Conservation (phyloP, 2,888 invertebrate species). For the Agelastica alni region DNA sequence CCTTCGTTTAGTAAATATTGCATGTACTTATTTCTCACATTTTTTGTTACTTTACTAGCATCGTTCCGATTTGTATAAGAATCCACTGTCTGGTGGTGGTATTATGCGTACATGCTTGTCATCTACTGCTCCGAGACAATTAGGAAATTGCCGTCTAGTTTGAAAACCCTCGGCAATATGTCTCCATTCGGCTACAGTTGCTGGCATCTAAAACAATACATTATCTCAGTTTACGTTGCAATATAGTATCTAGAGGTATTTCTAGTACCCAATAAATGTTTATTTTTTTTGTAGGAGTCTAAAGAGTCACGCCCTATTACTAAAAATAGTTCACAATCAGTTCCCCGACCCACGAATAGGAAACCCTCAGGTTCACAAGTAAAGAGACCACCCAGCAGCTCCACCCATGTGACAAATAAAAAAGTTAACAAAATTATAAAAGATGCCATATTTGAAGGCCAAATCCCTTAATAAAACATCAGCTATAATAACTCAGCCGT, state of each 20-base stretch:
- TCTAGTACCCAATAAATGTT: neutral
- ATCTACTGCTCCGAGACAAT: neutral
- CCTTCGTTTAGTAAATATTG: no score
- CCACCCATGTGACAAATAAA: no score
- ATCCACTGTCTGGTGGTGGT: neutral
- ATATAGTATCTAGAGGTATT: neutral
- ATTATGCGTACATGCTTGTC: slow-evolving; percentile 1
- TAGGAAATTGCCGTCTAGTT: slow-evolving; percentile 5
- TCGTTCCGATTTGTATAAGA: no score
- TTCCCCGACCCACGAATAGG: no score
- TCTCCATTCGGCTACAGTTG: slow-evolving; percentile 3
- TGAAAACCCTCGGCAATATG: slow-evolving; percentile 7
- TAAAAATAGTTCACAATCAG: no score
- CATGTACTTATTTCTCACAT: no score
- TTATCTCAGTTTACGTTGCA: neutral
- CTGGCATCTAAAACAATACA: slow-evolving; percentile 5
- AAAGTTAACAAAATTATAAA: neutral
- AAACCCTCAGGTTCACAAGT: no score
- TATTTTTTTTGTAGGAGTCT: neutral
- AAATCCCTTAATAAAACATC: neutral
- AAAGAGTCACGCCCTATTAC: no score
- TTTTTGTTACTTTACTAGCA: no score
- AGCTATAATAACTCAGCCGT: neutral
- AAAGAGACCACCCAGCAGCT: no score
- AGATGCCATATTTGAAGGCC: neutral